phyloP scores from a whole-genome alignment of 2,888 invertebrate species.

The Thecophora atra region DNA sequence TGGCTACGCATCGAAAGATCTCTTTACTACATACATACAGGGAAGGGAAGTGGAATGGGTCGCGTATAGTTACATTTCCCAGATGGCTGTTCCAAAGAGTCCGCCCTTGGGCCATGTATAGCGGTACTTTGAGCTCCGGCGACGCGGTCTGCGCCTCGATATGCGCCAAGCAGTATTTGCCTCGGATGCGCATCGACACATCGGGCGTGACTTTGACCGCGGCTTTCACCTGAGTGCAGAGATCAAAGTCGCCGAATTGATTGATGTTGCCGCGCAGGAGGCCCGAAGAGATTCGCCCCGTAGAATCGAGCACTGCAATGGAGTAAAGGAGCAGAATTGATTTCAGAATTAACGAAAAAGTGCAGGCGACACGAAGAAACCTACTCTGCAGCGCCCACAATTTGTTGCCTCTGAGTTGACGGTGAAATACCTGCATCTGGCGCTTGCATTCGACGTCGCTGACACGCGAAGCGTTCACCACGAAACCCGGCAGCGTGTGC shows the following conservation, averaged over 20 bases:
- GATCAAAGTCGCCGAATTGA: constrained; percentile 77
- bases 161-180: constrained; percentile 76
- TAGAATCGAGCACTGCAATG: constrained; percentile 74
- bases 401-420: constrained; percentile 75
- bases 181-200: constrained; percentile 72
- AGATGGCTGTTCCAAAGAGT: constrained; percentile 73
- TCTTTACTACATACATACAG: neutral
- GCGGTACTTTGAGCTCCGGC: constrained; percentile 71
- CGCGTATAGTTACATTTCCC: constrained; percentile 69
- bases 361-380: constrained; percentile 55
- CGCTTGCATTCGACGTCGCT: constrained; percentile 74
- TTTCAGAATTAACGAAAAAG: neutral
- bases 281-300: constrained; percentile 77
- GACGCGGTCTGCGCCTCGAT: constrained; percentile 72
- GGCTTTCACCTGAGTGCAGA: constrained; percentile 70
- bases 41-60: too few species aligned
- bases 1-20: constrained; percentile 66
- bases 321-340: neutral
- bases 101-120: constrained; percentile 73
- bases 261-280: constrained; percentile 76
- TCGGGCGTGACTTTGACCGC: constrained; percentile 71
- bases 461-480: constrained; percentile 74
- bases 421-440: constrained; percentile 73
- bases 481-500: constrained; percentile 74
- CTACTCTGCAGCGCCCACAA: constrained; percentile 79